Evolutionary conservation across 1,140 invertebrate species (phyloP).

Genomic region (Mizuhopecten yessoensis): DNA sequence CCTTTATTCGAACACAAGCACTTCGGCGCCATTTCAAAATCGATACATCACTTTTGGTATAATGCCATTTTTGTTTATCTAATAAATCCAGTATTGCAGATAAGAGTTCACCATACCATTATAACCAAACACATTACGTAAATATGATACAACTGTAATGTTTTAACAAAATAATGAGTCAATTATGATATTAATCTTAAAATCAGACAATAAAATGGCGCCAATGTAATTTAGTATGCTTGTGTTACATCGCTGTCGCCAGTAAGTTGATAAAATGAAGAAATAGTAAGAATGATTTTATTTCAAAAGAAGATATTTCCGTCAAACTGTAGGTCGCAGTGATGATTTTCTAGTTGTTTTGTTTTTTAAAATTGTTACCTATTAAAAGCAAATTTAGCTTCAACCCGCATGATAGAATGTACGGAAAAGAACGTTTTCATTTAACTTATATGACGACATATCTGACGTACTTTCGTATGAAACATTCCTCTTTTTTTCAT

Average conservation of each 20-base stretch:
- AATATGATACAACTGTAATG: neutral
- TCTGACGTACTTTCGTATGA: too few relatives aligned
- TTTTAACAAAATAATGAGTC: neutral
- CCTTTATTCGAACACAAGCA: neutral
- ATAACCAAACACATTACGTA: conserved; percentile 20
- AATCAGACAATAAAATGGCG: neutral
- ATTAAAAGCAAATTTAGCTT: too few relatives aligned
- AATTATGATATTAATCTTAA: neutral
- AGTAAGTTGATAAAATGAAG: neutral
- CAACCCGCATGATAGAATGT: too few relatives aligned
- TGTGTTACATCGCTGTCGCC: neutral
- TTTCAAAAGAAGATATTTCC: too few relatives aligned
- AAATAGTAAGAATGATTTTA: neutral
- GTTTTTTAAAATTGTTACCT: too few relatives aligned
- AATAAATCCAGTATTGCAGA: neutral
- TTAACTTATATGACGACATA: too few relatives aligned
- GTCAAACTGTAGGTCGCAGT: too few relatives aligned
- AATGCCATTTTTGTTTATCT: neutral
- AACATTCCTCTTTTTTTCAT: too few relatives aligned
- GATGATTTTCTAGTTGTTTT: too few relatives aligned
- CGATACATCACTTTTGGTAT: neutral
- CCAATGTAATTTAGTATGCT: neutral
- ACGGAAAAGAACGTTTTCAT: too few relatives aligned
- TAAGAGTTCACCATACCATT: neutral
- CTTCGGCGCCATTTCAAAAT: neutral